A percentile compares a stretch with the other conserved stretches of the same genome.
These are phyloP conservation scores for Origma solitaria DNA, from an alignment of 2,113 vertebrate genomes.

Conservation along the genomic window DNA sequence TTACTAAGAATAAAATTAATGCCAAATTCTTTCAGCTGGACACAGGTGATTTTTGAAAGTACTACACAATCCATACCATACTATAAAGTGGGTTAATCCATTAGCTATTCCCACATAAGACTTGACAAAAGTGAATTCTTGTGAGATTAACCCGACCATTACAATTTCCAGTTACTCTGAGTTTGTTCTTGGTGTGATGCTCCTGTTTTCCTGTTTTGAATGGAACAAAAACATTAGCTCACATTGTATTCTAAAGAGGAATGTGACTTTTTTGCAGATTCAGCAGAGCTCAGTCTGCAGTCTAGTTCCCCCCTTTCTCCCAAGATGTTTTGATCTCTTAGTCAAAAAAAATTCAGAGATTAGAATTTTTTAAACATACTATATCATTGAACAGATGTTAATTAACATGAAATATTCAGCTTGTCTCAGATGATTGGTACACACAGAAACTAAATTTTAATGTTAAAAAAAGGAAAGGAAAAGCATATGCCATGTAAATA, in stretches of 20 bases:
- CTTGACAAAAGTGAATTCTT: not conserved
- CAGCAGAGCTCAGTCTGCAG: not conserved
- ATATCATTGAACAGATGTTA: not conserved
- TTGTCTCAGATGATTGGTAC: constrained; percentile 3
- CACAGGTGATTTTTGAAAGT: not conserved
- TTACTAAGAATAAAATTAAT: not conserved
- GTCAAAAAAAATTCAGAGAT: not conserved
- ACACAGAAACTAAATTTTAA: not conserved
- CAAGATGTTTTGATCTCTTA: not conserved
- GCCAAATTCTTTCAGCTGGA: not conserved
- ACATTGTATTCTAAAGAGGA: not conserved
- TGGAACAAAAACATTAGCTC: not conserved
- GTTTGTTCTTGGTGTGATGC: not conserved
- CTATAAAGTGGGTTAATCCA: not conserved
- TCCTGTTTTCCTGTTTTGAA: not conserved
- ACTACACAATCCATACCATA: not conserved
- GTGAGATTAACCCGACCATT: not conserved
- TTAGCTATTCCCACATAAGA: not conserved
- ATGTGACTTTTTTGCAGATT: not conserved
- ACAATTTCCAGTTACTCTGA: not conserved
- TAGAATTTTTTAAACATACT: not conserved
- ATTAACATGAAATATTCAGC: constrained; percentile 22
- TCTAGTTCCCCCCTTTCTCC: not conserved
- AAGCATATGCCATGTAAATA: constrained; percentile 26
- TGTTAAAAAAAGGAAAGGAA: not conserved